Conservation (phyloP, 2,888 invertebrate species). For the Pachycephus smyrnensis region DNA sequence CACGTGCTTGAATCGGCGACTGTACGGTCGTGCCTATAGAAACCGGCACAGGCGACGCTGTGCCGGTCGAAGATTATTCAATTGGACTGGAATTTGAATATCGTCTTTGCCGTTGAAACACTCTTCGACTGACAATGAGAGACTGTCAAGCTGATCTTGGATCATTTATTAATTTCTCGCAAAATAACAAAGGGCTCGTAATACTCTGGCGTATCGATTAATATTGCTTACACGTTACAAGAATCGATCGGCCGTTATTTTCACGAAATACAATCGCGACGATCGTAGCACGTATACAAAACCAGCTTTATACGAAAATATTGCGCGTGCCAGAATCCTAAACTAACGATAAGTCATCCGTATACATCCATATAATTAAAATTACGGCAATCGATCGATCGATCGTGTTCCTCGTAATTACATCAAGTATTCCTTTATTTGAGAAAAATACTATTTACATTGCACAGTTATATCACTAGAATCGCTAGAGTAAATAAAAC, state of each 20-base stretch:
- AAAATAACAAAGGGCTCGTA: not conserved
- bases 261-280: too few relatives aligned
- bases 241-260: too few relatives aligned
- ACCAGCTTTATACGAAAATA: too few relatives aligned
- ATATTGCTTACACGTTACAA: too few relatives aligned
- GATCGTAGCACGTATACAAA: too few relatives aligned
- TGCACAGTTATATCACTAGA: slow-evolving; percentile 54
- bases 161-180: not conserved
- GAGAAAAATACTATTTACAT: slow-evolving; percentile 63
- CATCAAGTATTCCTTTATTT: slow-evolving; percentile 51
- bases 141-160: slow-evolving; percentile 1
- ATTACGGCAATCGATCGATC: slow-evolving; percentile 3
- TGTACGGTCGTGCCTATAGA: not conserved
- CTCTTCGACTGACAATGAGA: not conserved
- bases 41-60: not conserved
- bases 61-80: not conserved
- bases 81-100: not conserved
- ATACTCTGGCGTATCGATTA: slow-evolving; percentile 11
- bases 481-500: slow-evolving; percentile 31
- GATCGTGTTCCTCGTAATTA: slow-evolving; percentile 8
- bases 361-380: not conserved
- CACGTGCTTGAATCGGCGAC: too few relatives aligned
- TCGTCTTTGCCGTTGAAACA: not conserved
- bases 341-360: too few relatives aligned
- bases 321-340: too few relatives aligned